Percentiles rank a stretch among this genome's conserved stretches.
These are phyloP conservation scores for Salminus brasiliensis DNA, from an alignment of 2,113 vertebrate species.

Conservation along the genomic window DNA sequence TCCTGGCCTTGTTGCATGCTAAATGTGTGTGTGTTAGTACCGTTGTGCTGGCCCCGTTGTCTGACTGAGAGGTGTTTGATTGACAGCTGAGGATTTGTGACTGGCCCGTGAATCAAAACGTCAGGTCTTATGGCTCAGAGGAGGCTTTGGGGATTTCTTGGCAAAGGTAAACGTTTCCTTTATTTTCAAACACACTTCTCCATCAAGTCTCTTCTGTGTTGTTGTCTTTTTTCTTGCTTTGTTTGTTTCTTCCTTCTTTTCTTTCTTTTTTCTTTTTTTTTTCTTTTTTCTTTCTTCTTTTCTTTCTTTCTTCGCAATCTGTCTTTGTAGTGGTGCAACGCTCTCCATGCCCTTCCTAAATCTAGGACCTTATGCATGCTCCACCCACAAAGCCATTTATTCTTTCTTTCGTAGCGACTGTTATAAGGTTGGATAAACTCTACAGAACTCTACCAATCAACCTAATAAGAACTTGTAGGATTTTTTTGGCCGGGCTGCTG, in stretches of 20 bases:
- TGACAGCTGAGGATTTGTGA: slow-evolving; percentile 99
- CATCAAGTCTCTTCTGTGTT: slow-evolving; percentile 72
- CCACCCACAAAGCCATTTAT: background rate
- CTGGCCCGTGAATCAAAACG: slow-evolving; percentile 99
- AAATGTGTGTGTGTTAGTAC: slow-evolving; percentile 69
- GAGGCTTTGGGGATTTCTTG: slow-evolving; percentile 99
- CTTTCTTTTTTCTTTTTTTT: slow-evolving; percentile 32
- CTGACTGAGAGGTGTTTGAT: slow-evolving; percentile 99
- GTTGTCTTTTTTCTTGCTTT: slow-evolving; percentile 20
- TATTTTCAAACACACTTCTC: slow-evolving; percentile 91
- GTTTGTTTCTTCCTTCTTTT: too few relatives aligned
- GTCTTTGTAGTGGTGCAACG: slow-evolving; percentile 68
- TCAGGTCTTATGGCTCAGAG: slow-evolving; percentile 99
- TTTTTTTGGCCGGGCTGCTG: background rate
- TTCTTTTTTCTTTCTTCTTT: slow-evolving; percentile 2
- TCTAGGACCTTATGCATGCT: background rate
- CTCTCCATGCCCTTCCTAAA: slow-evolving; percentile 2
- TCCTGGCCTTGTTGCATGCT: slow-evolving; percentile 56
- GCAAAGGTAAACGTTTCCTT: slow-evolving; percentile 99
- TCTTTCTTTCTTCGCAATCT: slow-evolving; percentile 52
- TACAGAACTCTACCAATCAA: background rate
- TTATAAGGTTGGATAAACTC: background rate
- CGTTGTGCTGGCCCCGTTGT: slow-evolving; percentile 96
- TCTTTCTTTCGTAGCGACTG: background rate
- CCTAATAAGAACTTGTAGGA: background rate